Conservation (phyloP, 2,888 invertebrate genomes). For the Drosophila phalerata region DNA sequence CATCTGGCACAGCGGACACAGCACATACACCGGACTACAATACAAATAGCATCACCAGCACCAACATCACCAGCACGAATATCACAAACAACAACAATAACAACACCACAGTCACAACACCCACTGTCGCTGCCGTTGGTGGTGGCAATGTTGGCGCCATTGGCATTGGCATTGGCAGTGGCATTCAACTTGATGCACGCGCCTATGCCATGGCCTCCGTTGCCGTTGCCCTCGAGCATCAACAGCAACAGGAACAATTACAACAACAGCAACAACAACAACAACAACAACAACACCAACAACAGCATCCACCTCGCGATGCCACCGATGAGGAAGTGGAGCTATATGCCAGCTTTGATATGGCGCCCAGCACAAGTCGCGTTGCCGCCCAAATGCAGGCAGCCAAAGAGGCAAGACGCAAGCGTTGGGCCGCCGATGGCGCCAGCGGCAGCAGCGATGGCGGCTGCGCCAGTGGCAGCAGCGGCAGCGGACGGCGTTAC, state of each 20-base stretch:
- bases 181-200: constrained; percentile 61
- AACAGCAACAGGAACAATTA: constrained; percentile 53
- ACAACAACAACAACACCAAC: constrained; percentile 29
- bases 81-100: not conserved
- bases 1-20: constrained; percentile 29
- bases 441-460: constrained; percentile 80
- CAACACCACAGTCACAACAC: constrained; percentile 21
- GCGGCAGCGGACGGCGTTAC: constrained; percentile 71
- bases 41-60: not conserved
- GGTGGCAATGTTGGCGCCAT: constrained; percentile 27
- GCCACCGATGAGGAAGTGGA: constrained; percentile 82
- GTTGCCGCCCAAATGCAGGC: constrained; percentile 82
- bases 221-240: constrained; percentile 70
- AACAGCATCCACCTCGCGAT: constrained; percentile 55
- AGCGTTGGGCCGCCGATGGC: constrained; percentile 82
- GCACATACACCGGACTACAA: constrained; percentile 7
- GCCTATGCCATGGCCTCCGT: constrained; percentile 77
- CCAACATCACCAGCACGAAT: not conserved
- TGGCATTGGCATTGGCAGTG: constrained; percentile 12
- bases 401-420: constrained; percentile 80
- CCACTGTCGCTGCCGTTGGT: constrained; percentile 18
- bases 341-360: constrained; percentile 81
- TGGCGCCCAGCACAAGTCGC: constrained; percentile 79
- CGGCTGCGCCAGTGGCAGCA: constrained; percentile 71
- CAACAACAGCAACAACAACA: constrained; percentile 38